Conservation (phyloP, 2,797 vertebrate genomes). For the Potorous gilbertii region DNA sequence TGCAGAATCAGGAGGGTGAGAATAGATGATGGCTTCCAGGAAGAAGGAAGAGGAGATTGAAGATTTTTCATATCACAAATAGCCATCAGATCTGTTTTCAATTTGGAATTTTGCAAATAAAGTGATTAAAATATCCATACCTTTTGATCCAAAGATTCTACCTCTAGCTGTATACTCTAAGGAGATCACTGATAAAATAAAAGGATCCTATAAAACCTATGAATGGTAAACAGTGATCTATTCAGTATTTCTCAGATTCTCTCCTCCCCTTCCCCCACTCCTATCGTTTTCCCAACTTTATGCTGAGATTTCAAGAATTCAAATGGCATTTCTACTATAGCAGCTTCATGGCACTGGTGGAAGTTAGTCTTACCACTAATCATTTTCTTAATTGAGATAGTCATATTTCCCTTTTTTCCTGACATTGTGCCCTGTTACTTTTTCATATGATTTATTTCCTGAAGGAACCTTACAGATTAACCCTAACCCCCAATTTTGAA, state of each 20-base stretch:
- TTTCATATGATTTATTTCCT: too few relatives aligned
- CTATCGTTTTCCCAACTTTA: background rate
- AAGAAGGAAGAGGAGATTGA: background rate
- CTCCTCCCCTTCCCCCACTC: too few relatives aligned
- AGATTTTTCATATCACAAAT: constrained; percentile 31
- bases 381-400: background rate
- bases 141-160: background rate
- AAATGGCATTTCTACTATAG: background rate
- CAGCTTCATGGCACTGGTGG: background rate
- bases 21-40: background rate
- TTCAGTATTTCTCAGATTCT: background rate
- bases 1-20: constrained; percentile 19
- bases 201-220: background rate
- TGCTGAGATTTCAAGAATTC: background rate
- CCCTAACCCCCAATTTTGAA: background rate
- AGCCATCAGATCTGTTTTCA: constrained; percentile 39
- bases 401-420: background rate
- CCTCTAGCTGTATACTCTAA: background rate
- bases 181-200: background rate
- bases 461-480: background rate
- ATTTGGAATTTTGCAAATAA: background rate
- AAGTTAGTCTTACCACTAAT: background rate
- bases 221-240: background rate
- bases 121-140: background rate
- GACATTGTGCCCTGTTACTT: background rate